These are phyloP conservation scores for Nanorana parkeri DNA, from an alignment of 2,113 vertebrate species.

Conservation along the genomic window DNA sequence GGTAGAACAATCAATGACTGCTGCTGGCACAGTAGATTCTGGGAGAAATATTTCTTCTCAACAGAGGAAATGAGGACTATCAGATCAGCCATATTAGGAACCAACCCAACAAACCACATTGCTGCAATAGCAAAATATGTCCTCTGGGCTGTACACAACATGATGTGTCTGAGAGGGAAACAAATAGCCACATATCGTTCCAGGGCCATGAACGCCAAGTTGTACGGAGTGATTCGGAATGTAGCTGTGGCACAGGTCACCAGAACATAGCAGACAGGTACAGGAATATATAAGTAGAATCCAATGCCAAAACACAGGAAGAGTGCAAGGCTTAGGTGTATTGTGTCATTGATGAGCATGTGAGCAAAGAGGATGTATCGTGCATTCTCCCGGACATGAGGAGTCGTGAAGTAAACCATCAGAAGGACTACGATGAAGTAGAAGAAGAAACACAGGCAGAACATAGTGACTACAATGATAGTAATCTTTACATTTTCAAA, in stretches of 20 bases:
- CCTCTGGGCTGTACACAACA: slow-evolving; percentile 5
- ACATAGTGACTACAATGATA: not conserved
- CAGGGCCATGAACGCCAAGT: slow-evolving; percentile 46
- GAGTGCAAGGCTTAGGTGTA: not conserved
- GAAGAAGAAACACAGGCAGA: slow-evolving; percentile 8
- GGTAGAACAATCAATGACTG: not conserved
- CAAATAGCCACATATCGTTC: slow-evolving; percentile 44
- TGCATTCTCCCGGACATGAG: slow-evolving; percentile 9
- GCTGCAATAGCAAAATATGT: not conserved
- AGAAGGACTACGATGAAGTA: slow-evolving; percentile 1
- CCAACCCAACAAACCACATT: slow-evolving; percentile 1
- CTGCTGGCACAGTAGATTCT: not conserved
- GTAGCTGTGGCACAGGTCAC: not conserved
- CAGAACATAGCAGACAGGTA: slow-evolving; percentile 10
- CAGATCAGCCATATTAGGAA: slow-evolving; percentile 24
- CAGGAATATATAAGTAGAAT: not conserved
- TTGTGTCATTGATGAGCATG: slow-evolving; percentile 41
- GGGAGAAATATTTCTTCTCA: not conserved
- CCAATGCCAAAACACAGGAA: not conserved
- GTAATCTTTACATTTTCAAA: not conserved
- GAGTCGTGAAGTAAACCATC: slow-evolving; percentile 12
- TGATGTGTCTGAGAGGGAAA: slow-evolving; percentile 9
- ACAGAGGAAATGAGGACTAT: not conserved
- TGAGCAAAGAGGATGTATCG: slow-evolving; percentile 39
- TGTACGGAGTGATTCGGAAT: slow-evolving; percentile 25